These are phyloP conservation scores for Pipa parva DNA, from an alignment of 2,113 vertebrate genomes.

Conservation along the genomic window DNA sequence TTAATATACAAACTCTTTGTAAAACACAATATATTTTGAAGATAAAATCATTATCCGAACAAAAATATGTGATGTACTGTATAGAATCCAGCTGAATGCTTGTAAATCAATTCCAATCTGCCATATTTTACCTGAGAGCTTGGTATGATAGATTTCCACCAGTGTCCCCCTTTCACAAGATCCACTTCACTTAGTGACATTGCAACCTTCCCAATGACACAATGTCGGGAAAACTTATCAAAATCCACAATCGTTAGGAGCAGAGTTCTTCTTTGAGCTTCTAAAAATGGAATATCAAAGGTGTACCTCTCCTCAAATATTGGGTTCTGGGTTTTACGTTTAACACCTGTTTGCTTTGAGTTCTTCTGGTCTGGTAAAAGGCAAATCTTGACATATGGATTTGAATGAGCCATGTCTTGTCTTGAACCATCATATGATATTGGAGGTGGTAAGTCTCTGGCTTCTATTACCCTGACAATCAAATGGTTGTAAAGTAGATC, in stretches of 20 bases:
- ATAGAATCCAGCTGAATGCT: background rate
- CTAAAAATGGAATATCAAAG: conserved; percentile 82
- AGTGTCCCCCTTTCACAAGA: conserved; percentile 86
- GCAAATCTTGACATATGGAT: conserved; percentile 86
- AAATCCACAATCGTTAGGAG: conserved; percentile 83
- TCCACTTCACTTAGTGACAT: conserved; percentile 79
- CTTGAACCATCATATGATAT: conserved; percentile 68
- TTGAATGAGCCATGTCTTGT: conserved; percentile 82
- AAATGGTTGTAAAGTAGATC: conserved; percentile 79
- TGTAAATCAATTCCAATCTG: background rate
- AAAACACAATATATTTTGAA: too few relatives aligned
- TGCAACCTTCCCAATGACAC: conserved; percentile 82
- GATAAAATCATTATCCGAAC: too few relatives aligned
- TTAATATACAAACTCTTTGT: too few relatives aligned
- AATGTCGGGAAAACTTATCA: conserved; percentile 86
- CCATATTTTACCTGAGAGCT: conserved; percentile 77
- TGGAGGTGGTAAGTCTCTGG: conserved; percentile 75
- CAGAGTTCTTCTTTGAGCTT: conserved; percentile 84
- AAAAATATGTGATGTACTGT: too few relatives aligned
- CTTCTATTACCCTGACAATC: conserved; percentile 79
- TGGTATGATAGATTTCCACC: conserved; percentile 86
- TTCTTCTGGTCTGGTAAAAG: conserved; percentile 87
- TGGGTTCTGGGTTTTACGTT: conserved; percentile 83
- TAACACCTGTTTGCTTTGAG: conserved; percentile 84
- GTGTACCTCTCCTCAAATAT: conserved; percentile 88